Base-by-base conservation (phyloP, 2,888 invertebrate genomes). In the Mantis religiosa region DNA sequence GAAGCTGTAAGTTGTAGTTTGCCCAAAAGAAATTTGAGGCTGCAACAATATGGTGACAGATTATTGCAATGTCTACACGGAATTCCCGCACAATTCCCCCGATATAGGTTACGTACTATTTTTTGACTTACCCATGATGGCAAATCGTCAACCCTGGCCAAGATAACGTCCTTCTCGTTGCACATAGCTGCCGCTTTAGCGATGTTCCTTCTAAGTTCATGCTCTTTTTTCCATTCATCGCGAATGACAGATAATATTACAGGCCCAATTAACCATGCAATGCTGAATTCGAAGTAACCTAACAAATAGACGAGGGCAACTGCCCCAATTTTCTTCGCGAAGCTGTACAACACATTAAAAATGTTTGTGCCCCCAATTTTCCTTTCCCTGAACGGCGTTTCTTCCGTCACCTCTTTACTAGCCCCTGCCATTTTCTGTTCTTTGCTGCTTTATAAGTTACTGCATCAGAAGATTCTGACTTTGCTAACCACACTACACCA, bases 201-300 rank as follows among this genome's bases (percentile, higher is more conserved):
- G 89, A 97, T 94, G 91, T 95, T 95, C 90, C 97, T 95, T 91
- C 95, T 96, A 91, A 96, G 94, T 91, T 96, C 96, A 91, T 95
- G 96, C 89, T 96, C 96, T 92, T 96, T 96, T 90, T 96, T 96
- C 95, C 96, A 96, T 92, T 97, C 97, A 92, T 97, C 96, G 87
- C 97, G 95, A 91, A 97, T 94, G 88, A 97, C 97, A 7, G 97
- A 96, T 88, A 98, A 93, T 34, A 97, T 94, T 41, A 98, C 95
- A 0, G 98, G 98, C 1, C 95, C 94, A 90, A 98, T 95, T 30
- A 98, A 94, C 98, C 98, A 98, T 85, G 97, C 98, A 84, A 97
- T 95, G 91, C 97, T 97, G 95, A 98, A 96, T 92, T 97, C 96
- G 96, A 97, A 96, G 92, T 97, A 97, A 2, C 97, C 97, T 87